These are phyloP conservation scores for Caradrina kadenii DNA, from an alignment of 2,888 invertebrate species.

Conservation along the genomic window DNA sequence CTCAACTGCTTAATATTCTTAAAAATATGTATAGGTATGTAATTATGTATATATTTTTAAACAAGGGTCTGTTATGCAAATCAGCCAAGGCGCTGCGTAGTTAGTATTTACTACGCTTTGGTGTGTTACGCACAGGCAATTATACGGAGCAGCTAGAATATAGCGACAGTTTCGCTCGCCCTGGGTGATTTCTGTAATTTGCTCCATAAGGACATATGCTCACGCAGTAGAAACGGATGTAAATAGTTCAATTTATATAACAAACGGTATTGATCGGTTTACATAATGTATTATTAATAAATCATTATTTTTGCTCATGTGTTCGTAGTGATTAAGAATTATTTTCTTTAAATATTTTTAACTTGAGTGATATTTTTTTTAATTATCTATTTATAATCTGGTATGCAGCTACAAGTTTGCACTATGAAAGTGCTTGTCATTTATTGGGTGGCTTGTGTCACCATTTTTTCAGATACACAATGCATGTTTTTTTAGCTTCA, in stretches of 20 bases:
- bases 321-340: conserved; percentile 50
- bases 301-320: conserved; percentile 55
- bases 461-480: not conserved
- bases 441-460: conserved; percentile 1
- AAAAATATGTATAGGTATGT: conserved; percentile 6
- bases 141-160: conserved; percentile 21
- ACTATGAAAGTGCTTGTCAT: conserved; percentile 16
- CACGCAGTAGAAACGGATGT: conserved; percentile 24
- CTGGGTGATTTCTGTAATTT: conserved; percentile 19
- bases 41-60: conserved; percentile 21
- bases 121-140: not conserved
- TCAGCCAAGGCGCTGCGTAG: not conserved
- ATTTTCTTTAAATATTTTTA: conserved; percentile 39
- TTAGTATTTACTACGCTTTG: conserved; percentile 1
- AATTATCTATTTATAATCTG: conserved; percentile 17
- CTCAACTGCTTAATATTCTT: conserved; percentile 17
- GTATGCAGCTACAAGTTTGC: conserved; percentile 45
- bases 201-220: not conserved
- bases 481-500: conserved; percentile 2
- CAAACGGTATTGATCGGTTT: conserved; percentile 17
- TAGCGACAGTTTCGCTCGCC: conserved; percentile 1
- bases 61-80: conserved; percentile 4
- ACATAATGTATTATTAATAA: conserved; percentile 37
- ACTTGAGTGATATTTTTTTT: conserved; percentile 34
- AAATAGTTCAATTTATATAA: conserved; percentile 18